Conservation (phyloP, 2,797 vertebrate species). For the Distichodus sexfasciatus region DNA sequence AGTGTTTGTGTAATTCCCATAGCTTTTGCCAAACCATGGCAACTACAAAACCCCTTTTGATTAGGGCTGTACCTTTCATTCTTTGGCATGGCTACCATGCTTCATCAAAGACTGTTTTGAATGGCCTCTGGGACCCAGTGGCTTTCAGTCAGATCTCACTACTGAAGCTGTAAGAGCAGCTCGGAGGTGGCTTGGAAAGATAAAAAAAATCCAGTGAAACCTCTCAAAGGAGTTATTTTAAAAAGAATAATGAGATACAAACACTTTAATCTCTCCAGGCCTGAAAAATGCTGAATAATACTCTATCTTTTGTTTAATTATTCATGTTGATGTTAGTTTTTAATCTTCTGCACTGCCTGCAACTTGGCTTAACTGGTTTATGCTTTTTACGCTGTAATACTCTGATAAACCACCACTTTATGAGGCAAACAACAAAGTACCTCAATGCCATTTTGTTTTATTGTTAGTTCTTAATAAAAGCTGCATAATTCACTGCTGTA, state of each 20-base stretch:
- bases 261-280: conserved; percentile 61
- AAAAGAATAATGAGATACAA: conserved; percentile 63
- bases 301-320: conserved; percentile 70
- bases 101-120: conserved; percentile 66
- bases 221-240: conserved; percentile 47
- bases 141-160: conserved; percentile 50
- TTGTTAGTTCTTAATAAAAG: conserved; percentile 39
- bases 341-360: conserved; percentile 61
- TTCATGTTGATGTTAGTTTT: conserved; percentile 69
- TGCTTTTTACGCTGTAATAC: conserved; percentile 19
- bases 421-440: conserved; percentile 32
- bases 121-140: conserved; percentile 49
- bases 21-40: conserved; percentile 52
- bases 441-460: conserved; percentile 38
- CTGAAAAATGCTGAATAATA: conserved; percentile 62
- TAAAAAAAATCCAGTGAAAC: conserved; percentile 34
- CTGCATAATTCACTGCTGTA: conserved; percentile 76
- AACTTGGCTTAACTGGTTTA: conserved; percentile 55
- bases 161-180: conserved; percentile 48
- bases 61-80: conserved; percentile 61
- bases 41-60: conserved; percentile 64
- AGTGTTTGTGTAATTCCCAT: conserved; percentile 66
- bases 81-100: conserved; percentile 47
- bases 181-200: conserved; percentile 48
- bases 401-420: conserved; percentile 14